phyloP scores from a whole-genome alignment of 1,140 invertebrate genomes.

The Euwallacea similis region DNA sequence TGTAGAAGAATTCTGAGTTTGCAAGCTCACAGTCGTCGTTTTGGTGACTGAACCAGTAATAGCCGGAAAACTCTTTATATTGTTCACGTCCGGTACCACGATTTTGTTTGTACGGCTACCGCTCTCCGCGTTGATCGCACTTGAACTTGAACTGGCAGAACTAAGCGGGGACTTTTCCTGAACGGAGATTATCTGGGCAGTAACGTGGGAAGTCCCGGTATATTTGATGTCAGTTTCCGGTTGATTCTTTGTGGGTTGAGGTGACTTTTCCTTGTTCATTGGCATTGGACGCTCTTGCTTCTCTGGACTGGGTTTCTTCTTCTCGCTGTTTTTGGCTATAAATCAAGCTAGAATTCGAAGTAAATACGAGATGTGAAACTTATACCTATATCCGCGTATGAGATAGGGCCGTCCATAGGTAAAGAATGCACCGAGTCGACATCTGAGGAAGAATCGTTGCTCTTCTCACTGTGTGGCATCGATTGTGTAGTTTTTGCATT shows the following conservation, averaged over 20 bases:
- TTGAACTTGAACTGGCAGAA: constrained; percentile 7
- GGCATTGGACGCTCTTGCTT: constrained; percentile 17
- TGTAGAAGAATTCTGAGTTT: not conserved
- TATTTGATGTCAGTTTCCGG: constrained; percentile 13
- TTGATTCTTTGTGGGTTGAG: constrained; percentile 7
- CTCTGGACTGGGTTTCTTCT: constrained; percentile 31
- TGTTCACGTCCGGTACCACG: constrained; percentile 43
- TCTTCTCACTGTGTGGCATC: constrained; percentile 70
- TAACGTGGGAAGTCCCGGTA: not conserved
- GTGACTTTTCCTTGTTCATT: constrained; percentile 33
- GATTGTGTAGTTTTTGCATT: constrained; percentile 61
- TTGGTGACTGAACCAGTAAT: constrained; percentile 31
- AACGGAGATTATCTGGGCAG: not conserved
- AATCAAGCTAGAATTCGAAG: constrained; percentile 2
- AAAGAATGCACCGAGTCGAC: constrained; percentile 73
- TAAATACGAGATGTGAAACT: not conserved
- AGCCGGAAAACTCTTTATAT: constrained; percentile 44
- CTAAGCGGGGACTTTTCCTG: constrained; percentile 1
- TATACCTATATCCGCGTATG: constrained; percentile 74
- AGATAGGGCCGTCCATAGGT: constrained; percentile 66
- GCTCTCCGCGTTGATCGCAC: not conserved
- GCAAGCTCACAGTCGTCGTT: not conserved
- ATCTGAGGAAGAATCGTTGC: constrained; percentile 71
- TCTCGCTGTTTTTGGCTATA: constrained; percentile 37
- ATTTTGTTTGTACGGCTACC: constrained; percentile 10